Evolutionary conservation across 1,140 invertebrate genomes (phyloP).

Genomic region (Thrips palmi): DNA sequence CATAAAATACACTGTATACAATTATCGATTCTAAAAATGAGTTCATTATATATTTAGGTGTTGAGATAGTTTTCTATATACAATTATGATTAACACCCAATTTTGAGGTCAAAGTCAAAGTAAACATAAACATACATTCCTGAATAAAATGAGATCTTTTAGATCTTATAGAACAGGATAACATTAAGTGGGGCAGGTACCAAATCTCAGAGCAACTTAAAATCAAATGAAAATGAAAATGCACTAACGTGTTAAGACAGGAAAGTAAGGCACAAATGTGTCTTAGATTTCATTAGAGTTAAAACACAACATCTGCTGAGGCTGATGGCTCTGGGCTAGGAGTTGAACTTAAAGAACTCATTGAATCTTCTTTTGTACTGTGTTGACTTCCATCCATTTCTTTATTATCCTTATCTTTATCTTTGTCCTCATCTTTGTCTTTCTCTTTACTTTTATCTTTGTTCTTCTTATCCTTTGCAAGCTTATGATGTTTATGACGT

Average conservation of each 20-base stretch:
- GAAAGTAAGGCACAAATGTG: too few relatives aligned
- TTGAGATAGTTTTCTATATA: too few relatives aligned
- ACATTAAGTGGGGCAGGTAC: neutral
- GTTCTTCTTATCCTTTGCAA: constrained; percentile 28
- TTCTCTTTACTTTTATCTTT: constrained; percentile 22
- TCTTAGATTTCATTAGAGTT: too few relatives aligned
- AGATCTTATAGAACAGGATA: neutral
- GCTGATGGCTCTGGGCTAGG: constrained; percentile 26
- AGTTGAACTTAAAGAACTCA: constrained; percentile 42
- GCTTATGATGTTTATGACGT: constrained; percentile 49
- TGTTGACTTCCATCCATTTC: constrained; percentile 21
- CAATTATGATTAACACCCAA: too few relatives aligned
- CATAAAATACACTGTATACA: too few relatives aligned
- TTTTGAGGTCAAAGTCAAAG: too few relatives aligned
- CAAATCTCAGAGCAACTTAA: neutral
- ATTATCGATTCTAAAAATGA: too few relatives aligned
- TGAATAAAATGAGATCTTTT: neutral
- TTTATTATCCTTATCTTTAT: too few relatives aligned
- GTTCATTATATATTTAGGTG: too few relatives aligned
- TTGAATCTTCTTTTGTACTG: constrained; percentile 34
- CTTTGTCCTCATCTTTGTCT: constrained; percentile 26
- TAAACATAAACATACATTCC: too few relatives aligned
- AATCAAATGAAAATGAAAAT: neutral
- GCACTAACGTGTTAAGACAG: neutral
- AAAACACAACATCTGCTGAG: constrained; percentile 7